Base-by-base conservation (phyloP, 2,113 vertebrate genomes). In the Alosa alosa region DNA sequence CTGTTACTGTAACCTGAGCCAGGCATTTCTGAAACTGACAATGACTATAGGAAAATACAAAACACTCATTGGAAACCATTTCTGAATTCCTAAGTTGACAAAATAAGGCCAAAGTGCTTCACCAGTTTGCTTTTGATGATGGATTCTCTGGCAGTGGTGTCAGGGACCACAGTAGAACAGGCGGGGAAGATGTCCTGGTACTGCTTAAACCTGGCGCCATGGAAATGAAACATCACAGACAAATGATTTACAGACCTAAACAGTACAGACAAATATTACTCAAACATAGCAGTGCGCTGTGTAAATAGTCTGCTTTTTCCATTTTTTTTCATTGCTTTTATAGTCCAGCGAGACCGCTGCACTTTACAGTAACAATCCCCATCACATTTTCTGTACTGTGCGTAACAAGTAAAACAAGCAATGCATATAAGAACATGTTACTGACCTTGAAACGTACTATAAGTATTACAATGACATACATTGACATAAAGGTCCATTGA, bases 181-280 rank as follows among this genome's bases (percentile, higher is more conserved):
- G 47, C 13, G 10, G 83, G 83, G 45, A 84, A 84, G 22, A 72
- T 75, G 83, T 84, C 64, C 45, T 75, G 60, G 83, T 75, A 84
- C 83, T 75, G 22, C 47, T 75, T 84, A 36, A 84, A 84, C 83
- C 83, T 84, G 83, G 2, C 9, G 20, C 55, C 83, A 60, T 15
- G 5, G 52, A 84, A 84, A 68, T 17, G 68, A 55, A 84, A 39
- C 36, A 52, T 50, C 17, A 36, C 2, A 20, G n/a, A 83, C n/a
- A 18, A 39, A 60, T 25, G 25, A 31, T 10, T 31, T 72, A 52
- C 50, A 15, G 50, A 17, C 15, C 13, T 3, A 52, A 15, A 11
- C 8, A 49, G 11, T 22, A 60, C 55, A 60, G 55, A 20, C 20
- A 60, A 60, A 20, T 22, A 22, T 22, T 0, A 20, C 4, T 11